These are phyloP conservation scores for Synanthedon formicaeformis DNA, from an alignment of 2,888 invertebrate species.

Conservation along the genomic window DNA sequence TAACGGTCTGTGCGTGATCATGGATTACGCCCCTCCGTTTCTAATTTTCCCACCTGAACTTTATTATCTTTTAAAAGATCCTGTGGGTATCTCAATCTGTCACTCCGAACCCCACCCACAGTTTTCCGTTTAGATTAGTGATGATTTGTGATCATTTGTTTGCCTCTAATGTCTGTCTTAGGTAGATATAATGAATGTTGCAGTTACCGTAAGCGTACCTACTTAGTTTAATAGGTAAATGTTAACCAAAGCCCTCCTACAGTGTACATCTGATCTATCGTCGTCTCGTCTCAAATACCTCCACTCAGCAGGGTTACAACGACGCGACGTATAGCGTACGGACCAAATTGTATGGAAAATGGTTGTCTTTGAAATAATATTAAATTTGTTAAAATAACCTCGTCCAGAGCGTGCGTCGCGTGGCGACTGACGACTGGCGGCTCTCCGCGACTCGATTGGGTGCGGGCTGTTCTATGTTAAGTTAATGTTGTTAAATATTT, in stretches of 20 bases:
- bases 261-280: conserved; percentile 28
- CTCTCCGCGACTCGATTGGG: conserved; percentile 12
- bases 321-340: conserved; percentile 25
- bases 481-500: conserved; percentile 38
- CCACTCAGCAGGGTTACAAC: conserved; percentile 47
- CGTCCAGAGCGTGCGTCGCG: conserved; percentile 32
- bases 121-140: background rate
- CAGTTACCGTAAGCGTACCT: conserved; percentile 66
- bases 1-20: background rate
- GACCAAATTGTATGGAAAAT: conserved; percentile 40
- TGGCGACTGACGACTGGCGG: conserved; percentile 7
- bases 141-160: background rate
- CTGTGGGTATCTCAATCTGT: background rate
- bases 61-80: background rate
- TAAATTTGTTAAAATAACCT: conserved; percentile 28
- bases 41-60: background rate
- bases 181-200: conserved; percentile 47
- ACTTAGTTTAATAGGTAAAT: conserved; percentile 60
- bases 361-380: conserved; percentile 25
- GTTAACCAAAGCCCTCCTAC: conserved; percentile 60
- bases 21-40: background rate
- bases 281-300: conserved; percentile 41
- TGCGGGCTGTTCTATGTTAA: conserved; percentile 19
- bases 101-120: background rate
- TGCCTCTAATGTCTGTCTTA: conserved; percentile 19